Conservation (phyloP, 2,797 vertebrate species). For the Ctenosaura bakeri region DNA sequence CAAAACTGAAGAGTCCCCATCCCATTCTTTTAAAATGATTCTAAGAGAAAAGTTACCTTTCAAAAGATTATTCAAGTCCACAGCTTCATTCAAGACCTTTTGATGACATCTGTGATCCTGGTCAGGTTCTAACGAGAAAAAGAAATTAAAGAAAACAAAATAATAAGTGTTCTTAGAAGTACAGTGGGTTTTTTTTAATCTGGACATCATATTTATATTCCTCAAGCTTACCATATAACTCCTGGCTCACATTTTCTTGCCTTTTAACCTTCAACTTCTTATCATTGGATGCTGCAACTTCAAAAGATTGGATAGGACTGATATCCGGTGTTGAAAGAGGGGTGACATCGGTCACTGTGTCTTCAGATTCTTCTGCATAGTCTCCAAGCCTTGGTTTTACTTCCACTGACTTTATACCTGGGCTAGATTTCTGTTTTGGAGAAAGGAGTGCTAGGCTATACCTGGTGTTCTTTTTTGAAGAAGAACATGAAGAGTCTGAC, state of each 20-base stretch:
- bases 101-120: constrained; percentile 74
- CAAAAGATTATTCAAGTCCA: constrained; percentile 85
- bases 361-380: constrained; percentile 84
- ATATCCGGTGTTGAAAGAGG: constrained; percentile 90
- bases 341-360: constrained; percentile 90
- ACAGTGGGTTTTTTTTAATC: constrained; percentile 46
- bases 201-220: constrained; percentile 58
- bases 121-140: constrained; percentile 72
- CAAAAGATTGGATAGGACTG: constrained; percentile 87
- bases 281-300: constrained; percentile 79
- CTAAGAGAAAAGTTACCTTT: constrained; percentile 81
- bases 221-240: constrained; percentile 75
- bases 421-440: constrained; percentile 75
- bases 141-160: constrained; percentile 32
- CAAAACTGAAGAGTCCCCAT: not conserved
- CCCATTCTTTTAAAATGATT: not conserved
- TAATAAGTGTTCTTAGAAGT: constrained; percentile 51
- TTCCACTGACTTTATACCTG: constrained; percentile 62
- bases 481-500: constrained; percentile 74
- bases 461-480: constrained; percentile 68
- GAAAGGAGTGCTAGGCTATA: constrained; percentile 62
- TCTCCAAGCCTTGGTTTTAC: constrained; percentile 66
- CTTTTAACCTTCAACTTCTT: constrained; percentile 79
- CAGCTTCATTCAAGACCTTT: constrained; percentile 82
- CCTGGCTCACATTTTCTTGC: constrained; percentile 82